Conservation (phyloP, 2,797 vertebrate genomes). For the Dermochelys coriacea region DNA sequence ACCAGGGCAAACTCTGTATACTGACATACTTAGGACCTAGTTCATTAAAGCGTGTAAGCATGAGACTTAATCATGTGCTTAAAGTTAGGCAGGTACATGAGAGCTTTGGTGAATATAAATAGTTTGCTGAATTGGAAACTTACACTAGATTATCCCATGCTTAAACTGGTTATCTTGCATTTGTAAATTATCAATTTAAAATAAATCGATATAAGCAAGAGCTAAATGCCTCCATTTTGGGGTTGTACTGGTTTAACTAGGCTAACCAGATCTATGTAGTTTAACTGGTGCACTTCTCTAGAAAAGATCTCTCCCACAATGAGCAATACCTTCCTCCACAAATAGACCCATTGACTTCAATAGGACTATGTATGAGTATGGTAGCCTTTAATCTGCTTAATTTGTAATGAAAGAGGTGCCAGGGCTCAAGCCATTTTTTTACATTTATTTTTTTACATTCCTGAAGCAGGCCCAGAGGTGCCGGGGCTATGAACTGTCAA, state of each 20-base stretch:
- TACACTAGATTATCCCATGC: background rate
- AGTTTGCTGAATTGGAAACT: background rate
- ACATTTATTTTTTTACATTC: too few species aligned
- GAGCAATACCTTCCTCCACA: background rate
- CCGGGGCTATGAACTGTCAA: too few species aligned
- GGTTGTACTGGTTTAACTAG: background rate
- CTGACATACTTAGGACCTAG: background rate
- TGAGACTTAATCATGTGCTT: background rate
- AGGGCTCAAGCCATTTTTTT: too few species aligned
- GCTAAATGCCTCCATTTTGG: too few species aligned
- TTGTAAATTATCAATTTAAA: background rate
- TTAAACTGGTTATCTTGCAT: background rate
- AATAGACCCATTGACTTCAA: background rate
- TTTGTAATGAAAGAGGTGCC: too few species aligned
- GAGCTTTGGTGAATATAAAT: background rate
- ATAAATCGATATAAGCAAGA: background rate
- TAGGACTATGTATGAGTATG: background rate
- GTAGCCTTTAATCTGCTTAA: background rate
- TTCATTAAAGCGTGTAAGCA: background rate
- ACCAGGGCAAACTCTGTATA: accelerated
- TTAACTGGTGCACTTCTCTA: background rate
- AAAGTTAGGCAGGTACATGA: background rate
- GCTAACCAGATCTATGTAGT: background rate
- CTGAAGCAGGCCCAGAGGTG: too few species aligned
- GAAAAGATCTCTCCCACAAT: background rate